Conservation (phyloP, 2,797 vertebrate genomes). For the Chaetophractus vellerosus region DNA sequence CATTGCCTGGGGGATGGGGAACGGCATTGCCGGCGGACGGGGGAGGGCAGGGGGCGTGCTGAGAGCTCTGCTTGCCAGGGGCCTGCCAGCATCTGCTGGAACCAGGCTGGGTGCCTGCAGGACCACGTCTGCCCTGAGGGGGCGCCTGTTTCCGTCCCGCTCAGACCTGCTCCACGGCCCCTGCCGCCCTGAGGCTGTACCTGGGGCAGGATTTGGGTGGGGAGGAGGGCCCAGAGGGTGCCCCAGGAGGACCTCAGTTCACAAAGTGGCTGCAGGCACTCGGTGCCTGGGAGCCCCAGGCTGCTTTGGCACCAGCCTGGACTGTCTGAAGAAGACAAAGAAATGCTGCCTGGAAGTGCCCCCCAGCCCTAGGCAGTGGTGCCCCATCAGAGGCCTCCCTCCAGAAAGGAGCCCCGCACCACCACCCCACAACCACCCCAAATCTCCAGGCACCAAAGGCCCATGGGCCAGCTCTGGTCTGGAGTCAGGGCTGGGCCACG, state of each 20-base stretch:
- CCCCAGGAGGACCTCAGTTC: background rate
- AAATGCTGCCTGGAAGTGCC: too few relatives aligned
- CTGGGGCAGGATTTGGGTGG: background rate
- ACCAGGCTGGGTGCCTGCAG: background rate
- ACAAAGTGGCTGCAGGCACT: background rate
- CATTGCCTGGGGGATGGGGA: background rate
- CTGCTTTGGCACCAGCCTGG: too few relatives aligned
- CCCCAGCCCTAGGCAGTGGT: fast-evolving
- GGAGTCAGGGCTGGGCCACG: background rate
- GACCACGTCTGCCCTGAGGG: background rate
- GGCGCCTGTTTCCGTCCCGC: too few relatives aligned
- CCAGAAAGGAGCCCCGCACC: background rate
- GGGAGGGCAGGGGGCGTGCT: background rate
- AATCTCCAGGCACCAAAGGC: background rate
- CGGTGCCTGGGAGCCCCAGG: background rate
- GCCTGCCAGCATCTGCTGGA: background rate
- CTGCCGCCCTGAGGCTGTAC: background rate
- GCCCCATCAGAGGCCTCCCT: background rate
- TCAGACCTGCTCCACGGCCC: background rate
- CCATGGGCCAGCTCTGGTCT: background rate
- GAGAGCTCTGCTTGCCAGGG: background rate
- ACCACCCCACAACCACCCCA: background rate
- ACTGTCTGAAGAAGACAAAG: too few relatives aligned
- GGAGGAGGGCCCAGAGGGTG: background rate
- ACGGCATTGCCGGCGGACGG: fast-evolving